Evolutionary conservation across 2,888 invertebrate species (phyloP), one percentile per base, ranked within the genome.

Genomic region (Trachelus stipa): DNA sequence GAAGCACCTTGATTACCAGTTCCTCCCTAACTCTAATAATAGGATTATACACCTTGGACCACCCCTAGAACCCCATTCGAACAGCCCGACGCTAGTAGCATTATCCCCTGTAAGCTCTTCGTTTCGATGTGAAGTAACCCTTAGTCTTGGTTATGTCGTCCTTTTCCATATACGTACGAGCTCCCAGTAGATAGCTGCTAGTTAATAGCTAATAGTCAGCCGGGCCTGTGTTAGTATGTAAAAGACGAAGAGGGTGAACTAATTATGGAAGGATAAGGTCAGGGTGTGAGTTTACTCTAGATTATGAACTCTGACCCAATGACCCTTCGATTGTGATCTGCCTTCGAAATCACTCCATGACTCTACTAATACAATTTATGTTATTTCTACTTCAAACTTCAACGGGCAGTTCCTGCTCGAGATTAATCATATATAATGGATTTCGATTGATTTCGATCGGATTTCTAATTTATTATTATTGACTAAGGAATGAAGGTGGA

Each of bases 21-120:
- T 74, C 74, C 74, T 74, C 74, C 74, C 74, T 74, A 37, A 37
- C 34, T 74, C 74, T 37, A 74, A 74, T 74, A 74, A 74, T 74
- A 37, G 34, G 74, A 74, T 74, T 74, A 74, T 37, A 74, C 35
- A 34, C 37, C 74, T 37, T 34, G 37, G 37, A 74, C 74, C 34
- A 74, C 74, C 34, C 74, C 74, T 56, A 23, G 56, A 56, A 56
- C 56, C 56, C 23, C 56, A 56, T 56, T 56, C 56, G 56, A 56
- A 56, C 56, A 56, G 23, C 56, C 56, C 56, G 9, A 56, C 56
- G 23, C 56, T 56, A 23, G 56, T 15, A 56, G 56, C 23, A 56
- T 56, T 56, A 56, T 56, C 56, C 23, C 56, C 23, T 15, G 56
- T 56, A 56, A 56, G 23, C 56, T 56, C 56, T 23, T 6, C 56